Base-by-base conservation (phyloP, 2,888 invertebrate genomes). In the Erebia ligea region DNA sequence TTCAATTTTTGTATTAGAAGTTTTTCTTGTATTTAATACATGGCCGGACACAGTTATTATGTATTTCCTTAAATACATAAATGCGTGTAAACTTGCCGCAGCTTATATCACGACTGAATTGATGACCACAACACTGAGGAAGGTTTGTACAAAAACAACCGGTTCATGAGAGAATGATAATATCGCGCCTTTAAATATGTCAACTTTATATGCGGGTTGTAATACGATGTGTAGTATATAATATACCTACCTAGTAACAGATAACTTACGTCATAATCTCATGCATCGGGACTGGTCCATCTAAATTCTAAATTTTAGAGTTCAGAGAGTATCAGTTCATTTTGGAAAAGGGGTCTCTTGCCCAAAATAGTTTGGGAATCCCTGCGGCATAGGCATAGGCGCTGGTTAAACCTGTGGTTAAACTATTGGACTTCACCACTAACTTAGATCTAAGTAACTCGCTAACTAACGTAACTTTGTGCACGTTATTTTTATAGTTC, bases 101-200 rank as follows among this genome's bases (percentile, higher is more conserved):
- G 77, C 69, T 62, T 77, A 65, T 77, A 77, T 74, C 77, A 72
- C 79, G 65, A 85, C 85, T 85, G 78, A 25, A 57, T 76, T 75
- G 69, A 72, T 40, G 67, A 69, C 67, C 67, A 50, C 59, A 65
- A 54, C 52, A 56, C 45, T 66, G 70, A 69, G 74, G 78, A 77
- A 78, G 77, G 80, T 79, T 75, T 77, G 76, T 72, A 69, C 73
- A 61, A 61, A 61, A 19, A 62, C 62, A 78, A 85, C 84, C 84
- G 84, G 84, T 84, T 81, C 79, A 78, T 78, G 76, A 74, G 73
- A 69, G 76, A 75, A 70, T 71, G 77, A 74, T 76, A 77, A 74
- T 76, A 77, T 73, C 74, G 64, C 73, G 61, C 72, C 74, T 73
- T 73, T 70, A 58, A 50, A 68, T 59, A 68, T 19, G 59, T 59